Evolutionary conservation across 2,888 invertebrate species (phyloP).

Genomic region (Pseudoips prasinana): DNA sequence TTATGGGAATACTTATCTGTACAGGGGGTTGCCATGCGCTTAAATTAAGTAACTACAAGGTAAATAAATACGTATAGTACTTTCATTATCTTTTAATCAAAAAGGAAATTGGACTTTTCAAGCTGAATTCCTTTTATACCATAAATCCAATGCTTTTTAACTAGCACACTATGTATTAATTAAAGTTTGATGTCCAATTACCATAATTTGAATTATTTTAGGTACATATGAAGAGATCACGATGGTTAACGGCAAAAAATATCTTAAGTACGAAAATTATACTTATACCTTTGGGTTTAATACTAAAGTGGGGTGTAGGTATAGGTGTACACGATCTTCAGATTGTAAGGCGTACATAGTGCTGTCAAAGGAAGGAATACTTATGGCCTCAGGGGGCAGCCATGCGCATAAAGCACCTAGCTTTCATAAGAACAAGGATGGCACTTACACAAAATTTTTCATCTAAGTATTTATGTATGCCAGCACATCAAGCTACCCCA

Average conservation of each 20-base stretch:
- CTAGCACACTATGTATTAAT: no score
- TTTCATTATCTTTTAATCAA: no score
- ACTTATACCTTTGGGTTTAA: slow-evolving; percentile 20
- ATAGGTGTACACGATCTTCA: slow-evolving; percentile 20
- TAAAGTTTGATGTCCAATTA: no score
- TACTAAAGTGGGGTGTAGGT: slow-evolving; percentile 6
- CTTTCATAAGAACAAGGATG: background rate
- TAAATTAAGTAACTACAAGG: no score
- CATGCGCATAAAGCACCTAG: background rate
- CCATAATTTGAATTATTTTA: slow-evolving; percentile 3
- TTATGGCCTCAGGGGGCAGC: slow-evolving; percentile 1
- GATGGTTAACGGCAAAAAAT: slow-evolving; percentile 20
- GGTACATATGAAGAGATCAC: background rate
- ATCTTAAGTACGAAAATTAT: slow-evolving; percentile 26
- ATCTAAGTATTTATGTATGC: no score
- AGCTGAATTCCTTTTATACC: no score
- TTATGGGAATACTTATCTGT: no score
- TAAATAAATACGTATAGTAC: no score
- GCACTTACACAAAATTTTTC: background rate
- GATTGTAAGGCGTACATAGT: slow-evolving; percentile 29
- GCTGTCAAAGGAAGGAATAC: slow-evolving; percentile 8
- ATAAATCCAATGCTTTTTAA: no score
- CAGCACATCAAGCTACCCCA: no score
- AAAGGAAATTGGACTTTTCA: no score
- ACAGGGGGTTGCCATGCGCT: no score